Base-by-base conservation (phyloP, 2,113 vertebrate species). In the Silurus asotus region DNA sequence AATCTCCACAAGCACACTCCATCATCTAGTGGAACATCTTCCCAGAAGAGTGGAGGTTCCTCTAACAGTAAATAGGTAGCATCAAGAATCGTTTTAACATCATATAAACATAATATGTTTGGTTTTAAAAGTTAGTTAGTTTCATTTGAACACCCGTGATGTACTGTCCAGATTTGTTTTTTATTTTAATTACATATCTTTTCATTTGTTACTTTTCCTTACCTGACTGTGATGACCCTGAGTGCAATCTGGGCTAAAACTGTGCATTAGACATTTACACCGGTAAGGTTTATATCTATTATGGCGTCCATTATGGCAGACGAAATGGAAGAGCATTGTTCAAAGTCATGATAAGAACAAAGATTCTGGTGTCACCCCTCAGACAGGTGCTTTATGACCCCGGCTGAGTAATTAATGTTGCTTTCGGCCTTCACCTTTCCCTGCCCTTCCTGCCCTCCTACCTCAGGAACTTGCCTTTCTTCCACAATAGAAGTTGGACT, bases 381-480 rank as follows among this genome's bases (percentile, higher is more conserved):
- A 69, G 82, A 87, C 87, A 85, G 82, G 89, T 91, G 84, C 77
- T 89, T 90, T 80, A 91, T 90, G 88, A 91, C 80, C 87, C 80
- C 59, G 84, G 45, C 6, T 2, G 77, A 67, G 75, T 86, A 87
- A 90, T 79, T 84, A 82, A 87, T 77, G 49, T 53, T 74, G 84
- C 84, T 89, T 81, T 28, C 4, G 58, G 72, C 89, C 87, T 93
- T 87, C 90, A 91, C 89, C 93, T 93, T 90, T 89, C 91, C 78
- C 85, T 91, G 91, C 80, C 89, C 86, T 96, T 96, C 95, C 95
- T 96, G 92, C 87, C 85, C 88, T 67, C 58, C 84, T 1, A 70
- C 0, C 83, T 10, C 89, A 91, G 92, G 93, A 93, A 81, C 90
- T 87, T 0, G 1, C 84, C n/a, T 84, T 84, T 85, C 82, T 1